These are phyloP conservation scores for Pteropus alecto DNA, from an alignment of 2,113 vertebrate genomes.

Conservation along the genomic window DNA sequence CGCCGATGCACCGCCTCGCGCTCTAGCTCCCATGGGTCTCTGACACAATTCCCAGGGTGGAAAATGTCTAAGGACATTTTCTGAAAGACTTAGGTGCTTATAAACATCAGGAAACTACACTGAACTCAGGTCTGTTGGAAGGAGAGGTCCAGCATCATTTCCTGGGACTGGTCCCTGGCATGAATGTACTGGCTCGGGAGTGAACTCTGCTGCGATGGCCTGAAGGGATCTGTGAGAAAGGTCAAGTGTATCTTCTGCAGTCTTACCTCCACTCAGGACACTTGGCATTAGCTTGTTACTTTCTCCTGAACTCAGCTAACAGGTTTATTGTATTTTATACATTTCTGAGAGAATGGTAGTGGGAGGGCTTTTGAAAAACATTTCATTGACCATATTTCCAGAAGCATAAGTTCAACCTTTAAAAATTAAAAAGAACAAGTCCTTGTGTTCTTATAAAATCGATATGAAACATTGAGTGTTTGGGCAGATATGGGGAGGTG, in stretches of 20 bases:
- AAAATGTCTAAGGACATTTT: constrained; percentile 16
- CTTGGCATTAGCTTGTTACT: background rate
- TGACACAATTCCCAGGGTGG: background rate
- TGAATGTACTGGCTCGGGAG: background rate
- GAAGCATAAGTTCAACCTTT: background rate
- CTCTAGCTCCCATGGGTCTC: background rate
- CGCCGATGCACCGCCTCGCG: background rate
- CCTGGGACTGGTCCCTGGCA: background rate
- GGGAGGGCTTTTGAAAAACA: background rate
- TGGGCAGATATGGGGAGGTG: background rate
- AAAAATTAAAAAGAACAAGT: background rate
- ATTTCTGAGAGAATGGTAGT: background rate
- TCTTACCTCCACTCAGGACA: background rate
- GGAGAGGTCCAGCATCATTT: background rate
- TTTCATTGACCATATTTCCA: background rate
- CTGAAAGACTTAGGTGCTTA: background rate
- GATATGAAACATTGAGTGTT: background rate
- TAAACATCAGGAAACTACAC: background rate
- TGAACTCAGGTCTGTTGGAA: constrained; percentile 1
- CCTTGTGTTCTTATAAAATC: background rate
- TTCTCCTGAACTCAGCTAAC: constrained; percentile 16
- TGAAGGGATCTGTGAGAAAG: background rate
- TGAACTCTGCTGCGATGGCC: background rate
- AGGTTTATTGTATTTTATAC: background rate
- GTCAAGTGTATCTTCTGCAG: background rate